Conservation (phyloP, 2,113 vertebrate genomes). For the Sphyrna mokarran region DNA sequence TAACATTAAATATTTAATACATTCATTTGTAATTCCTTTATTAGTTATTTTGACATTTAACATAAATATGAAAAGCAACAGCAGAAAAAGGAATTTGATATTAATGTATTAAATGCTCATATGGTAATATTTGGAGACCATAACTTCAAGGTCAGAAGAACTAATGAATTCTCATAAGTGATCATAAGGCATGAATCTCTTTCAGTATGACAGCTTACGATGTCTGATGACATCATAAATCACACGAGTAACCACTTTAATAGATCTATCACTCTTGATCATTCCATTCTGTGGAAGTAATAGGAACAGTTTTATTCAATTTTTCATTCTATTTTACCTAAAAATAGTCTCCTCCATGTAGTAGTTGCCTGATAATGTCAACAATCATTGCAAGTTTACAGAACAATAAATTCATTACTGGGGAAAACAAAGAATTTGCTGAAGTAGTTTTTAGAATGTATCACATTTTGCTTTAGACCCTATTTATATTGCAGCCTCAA, state of each 20-base stretch:
- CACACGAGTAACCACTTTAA: background rate
- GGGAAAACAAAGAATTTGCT: background rate
- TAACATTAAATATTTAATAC: background rate
- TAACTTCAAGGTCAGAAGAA: background rate
- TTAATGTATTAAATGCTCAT: background rate
- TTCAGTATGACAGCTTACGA: background rate
- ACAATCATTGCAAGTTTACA: background rate
- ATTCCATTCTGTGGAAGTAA: background rate
- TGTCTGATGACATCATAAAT: constrained; percentile 1
- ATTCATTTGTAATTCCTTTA: background rate
- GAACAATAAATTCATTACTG: background rate
- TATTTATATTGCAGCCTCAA: background rate
- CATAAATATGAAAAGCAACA: background rate
- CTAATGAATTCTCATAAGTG: background rate
- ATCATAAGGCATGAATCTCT: background rate
- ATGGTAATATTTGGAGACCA: background rate
- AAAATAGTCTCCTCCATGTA: background rate
- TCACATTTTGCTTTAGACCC: background rate
- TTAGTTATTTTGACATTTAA: background rate
- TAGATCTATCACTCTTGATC: background rate
- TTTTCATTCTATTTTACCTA: background rate
- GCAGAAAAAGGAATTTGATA: background rate
- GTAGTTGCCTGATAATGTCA: background rate
- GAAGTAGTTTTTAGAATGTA: background rate
- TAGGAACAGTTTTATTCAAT: background rate